Conservation (phyloP, 2,888 invertebrate species). For the Zaprionus obscuricornis region DNA sequence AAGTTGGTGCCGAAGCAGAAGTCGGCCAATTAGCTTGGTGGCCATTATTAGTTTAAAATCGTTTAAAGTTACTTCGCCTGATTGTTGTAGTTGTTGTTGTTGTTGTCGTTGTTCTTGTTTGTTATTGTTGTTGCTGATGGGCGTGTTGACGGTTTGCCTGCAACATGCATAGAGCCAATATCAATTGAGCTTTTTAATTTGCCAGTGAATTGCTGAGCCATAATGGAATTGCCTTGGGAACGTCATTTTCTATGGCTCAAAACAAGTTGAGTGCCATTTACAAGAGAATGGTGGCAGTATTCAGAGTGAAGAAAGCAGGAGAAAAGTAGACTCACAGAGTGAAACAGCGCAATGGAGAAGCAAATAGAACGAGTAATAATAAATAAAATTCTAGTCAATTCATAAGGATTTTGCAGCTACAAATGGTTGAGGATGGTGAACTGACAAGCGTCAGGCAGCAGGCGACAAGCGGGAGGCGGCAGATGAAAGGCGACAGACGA, state of each 20-base stretch:
- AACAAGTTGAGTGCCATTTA: constrained; percentile 67
- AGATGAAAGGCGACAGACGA: constrained; percentile 30
- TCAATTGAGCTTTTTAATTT: constrained; percentile 73
- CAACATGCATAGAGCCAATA: constrained; percentile 55
- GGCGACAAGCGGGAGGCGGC: constrained; percentile 33
- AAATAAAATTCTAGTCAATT: constrained; percentile 79
- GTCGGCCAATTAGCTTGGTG: constrained; percentile 35
- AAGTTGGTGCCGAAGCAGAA: neutral
- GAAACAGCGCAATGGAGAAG: constrained; percentile 37
- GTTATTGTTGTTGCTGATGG: constrained; percentile 11
- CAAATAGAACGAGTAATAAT: constrained; percentile 72
- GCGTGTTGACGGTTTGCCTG: constrained; percentile 36
- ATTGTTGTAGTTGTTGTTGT: constrained; percentile 16
- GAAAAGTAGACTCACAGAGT: too few species aligned
- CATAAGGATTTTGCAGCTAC: constrained; percentile 75
- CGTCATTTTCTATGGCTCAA: constrained; percentile 69
- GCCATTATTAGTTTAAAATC: constrained; percentile 35
- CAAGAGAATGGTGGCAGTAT: constrained; percentile 13
- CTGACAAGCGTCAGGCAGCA: constrained; percentile 8
- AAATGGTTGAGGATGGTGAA: constrained; percentile 29
- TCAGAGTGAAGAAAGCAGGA: constrained; percentile 3
- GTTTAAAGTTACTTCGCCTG: constrained; percentile 22
- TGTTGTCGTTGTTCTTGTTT: neutral
- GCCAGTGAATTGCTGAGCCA: constrained; percentile 57
- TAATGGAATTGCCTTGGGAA: constrained; percentile 77